Evolutionary conservation across 2,888 invertebrate genomes (phyloP), one percentile per base, ranked within the genome.

Genomic region (Ennomos erosarius): DNA sequence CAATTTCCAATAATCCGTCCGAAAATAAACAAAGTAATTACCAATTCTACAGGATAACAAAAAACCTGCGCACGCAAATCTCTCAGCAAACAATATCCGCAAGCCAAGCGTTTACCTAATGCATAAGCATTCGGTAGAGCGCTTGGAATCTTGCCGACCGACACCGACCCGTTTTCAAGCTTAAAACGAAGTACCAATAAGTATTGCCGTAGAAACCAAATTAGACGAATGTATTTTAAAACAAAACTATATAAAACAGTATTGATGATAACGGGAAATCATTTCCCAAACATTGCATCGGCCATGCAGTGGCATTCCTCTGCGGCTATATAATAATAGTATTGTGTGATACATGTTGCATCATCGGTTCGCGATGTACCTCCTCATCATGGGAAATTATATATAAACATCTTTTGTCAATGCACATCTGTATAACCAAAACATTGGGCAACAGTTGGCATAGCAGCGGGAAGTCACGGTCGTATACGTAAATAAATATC

Each of bases 161-260:
- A 26, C 26, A 26, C 5, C 47, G 35, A 65, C 56, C 59, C 52
- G 67, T 65, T 62, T 38, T 45, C 33, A 34, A 49, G 36, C 10
- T 39, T 49, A 55, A 62, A 62, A 62, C 52, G 11, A 9, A 36
- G 39, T 38, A 53, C n/a, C n/a, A 16, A 3, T 16, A 16, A 26
- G 6, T 6, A 59, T 33, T 43, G 36, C 43, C n/a, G 16, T 52
- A 44, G 46, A 59, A 55, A 64, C 48, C 47, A 51, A 64, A 62
- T 59, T 38, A 47, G 53, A 51, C 38, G 34, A 34, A 9, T 16
- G 4, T 44, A 43, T 55, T 52, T 58, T 49, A 49, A 45, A 47
- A 54, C 35, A 35, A 43, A 54, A 51, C 55, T 45, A n/a, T n/a
- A n/a, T 36, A 35, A n/a, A 12, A 13, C 26, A 26, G 26, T 38